A percentile compares a stretch with the other conserved stretches of the same genome.
These are phyloP conservation scores for Buphagus erythrorhynchus DNA, from an alignment of 2,797 vertebrate species.

Conservation along the genomic window DNA sequence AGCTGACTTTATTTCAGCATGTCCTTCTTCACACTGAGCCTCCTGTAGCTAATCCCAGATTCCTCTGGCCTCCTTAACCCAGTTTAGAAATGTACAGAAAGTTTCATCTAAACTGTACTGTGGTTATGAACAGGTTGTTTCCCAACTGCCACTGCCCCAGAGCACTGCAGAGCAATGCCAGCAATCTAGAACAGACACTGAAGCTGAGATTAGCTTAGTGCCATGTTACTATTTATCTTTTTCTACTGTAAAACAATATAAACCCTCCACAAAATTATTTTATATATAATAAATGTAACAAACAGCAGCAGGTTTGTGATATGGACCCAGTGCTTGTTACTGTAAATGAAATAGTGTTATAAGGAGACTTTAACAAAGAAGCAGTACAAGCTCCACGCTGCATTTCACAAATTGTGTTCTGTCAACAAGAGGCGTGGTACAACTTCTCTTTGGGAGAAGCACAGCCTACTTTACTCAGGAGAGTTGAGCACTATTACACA, in stretches of 20 bases:
- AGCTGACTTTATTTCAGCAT: not conserved
- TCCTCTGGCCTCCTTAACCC: not conserved
- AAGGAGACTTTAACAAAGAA: not conserved
- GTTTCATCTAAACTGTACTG: not conserved
- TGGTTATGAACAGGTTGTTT: not conserved
- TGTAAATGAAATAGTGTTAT: not conserved
- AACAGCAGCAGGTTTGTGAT: not conserved
- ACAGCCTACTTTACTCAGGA: constrained; percentile 10
- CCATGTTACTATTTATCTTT: not conserved
- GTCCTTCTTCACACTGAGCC: not conserved
- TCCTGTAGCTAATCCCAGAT: not conserved
- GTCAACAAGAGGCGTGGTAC: not conserved
- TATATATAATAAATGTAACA: not conserved
- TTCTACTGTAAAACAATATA: not conserved
- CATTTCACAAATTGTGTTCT: not conserved
- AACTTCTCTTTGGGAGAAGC: not conserved
- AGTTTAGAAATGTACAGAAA: not conserved
- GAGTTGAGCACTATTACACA: not conserved
- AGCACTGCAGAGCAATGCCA: not conserved
- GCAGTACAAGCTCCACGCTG: not conserved
- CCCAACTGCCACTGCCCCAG: not conserved
- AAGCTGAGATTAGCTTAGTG: constrained; percentile 23
- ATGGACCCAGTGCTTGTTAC: not conserved
- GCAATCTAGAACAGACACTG: not conserved
- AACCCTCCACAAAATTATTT: not conserved